These are phyloP conservation scores for Orchesella flavescens DNA, from an alignment of 2,888 invertebrate genomes.

Conservation along the genomic window DNA sequence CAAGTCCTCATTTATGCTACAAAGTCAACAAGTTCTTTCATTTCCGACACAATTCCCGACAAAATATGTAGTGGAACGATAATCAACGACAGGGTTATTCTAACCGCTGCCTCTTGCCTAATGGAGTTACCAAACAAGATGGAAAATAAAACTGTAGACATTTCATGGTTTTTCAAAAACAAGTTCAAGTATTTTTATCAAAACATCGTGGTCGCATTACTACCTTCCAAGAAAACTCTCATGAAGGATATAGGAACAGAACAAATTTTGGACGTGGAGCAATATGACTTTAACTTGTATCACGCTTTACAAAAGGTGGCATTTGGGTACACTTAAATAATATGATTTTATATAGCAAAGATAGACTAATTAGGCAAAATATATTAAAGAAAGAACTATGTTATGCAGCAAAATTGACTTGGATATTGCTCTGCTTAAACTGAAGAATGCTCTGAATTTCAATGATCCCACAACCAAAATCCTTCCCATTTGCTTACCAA, in stretches of 20 bases:
- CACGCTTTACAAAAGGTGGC: neutral
- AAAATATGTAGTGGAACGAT: conserved; percentile 13
- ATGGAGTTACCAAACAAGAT: neutral
- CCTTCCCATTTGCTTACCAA: conserved; percentile 31
- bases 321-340: neutral
- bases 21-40: neutral
- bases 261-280: neutral
- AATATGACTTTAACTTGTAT: neutral
- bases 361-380: neutral
- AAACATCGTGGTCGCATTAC: neutral
- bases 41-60: neutral
- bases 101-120: conserved; percentile 24
- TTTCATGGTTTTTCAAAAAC: neutral
- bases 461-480: neutral
- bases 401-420: conserved; percentile 33
- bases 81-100: conserved; percentile 30
- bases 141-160: neutral
- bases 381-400: too few relatives aligned
- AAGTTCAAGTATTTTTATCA: neutral
- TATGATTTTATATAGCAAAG: neutral
- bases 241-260: neutral
- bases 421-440: conserved; percentile 25
- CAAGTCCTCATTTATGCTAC: neutral
- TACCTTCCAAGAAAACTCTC: neutral
- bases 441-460: conserved; percentile 5